Evolutionary conservation across 2,888 invertebrate species (phyloP).

Genomic region (Plagodis dolabraria): DNA sequence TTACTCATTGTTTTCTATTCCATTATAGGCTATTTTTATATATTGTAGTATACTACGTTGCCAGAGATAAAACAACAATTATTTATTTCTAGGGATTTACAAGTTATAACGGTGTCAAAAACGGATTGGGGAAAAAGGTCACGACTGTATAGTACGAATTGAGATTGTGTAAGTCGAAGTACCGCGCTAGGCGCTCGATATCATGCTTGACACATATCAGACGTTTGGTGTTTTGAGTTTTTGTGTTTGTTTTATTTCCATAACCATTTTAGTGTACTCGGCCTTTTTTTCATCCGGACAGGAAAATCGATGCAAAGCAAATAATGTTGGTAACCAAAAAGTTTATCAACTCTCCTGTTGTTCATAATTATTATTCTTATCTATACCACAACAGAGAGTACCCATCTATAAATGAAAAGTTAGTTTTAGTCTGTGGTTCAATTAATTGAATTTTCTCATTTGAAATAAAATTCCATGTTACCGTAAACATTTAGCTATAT

Average conservation of each 20-base stretch:
- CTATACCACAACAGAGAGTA: too few relatives aligned
- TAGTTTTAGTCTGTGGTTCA: too few relatives aligned
- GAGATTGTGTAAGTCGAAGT: slow-evolving; percentile 70
- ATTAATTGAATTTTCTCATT: too few relatives aligned
- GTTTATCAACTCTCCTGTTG: too few relatives aligned
- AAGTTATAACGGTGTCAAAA: slow-evolving; percentile 83
- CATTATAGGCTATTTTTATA: background rate
- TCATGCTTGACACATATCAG: slow-evolving; percentile 57
- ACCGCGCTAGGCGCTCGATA: slow-evolving; percentile 43
- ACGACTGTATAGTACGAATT: slow-evolving; percentile 78
- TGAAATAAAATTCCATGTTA: too few relatives aligned
- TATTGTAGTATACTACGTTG: background rate
- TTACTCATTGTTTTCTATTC: background rate
- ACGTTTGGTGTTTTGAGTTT: slow-evolving; percentile 44
- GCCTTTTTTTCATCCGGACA: slow-evolving; percentile 6
- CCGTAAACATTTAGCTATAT: too few relatives aligned
- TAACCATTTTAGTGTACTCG: slow-evolving; percentile 32
- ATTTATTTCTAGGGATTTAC: slow-evolving; percentile 82
- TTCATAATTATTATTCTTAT: too few relatives aligned
- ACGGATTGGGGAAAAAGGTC: slow-evolving; percentile 78
- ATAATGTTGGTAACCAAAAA: background rate
- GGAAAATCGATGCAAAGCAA: background rate
- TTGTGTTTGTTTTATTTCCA: slow-evolving; percentile 49
- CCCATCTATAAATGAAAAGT: too few relatives aligned
- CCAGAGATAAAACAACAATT: slow-evolving; percentile 29